Evolutionary conservation across 2,888 invertebrate species (phyloP).

Genomic region (Stenolophus ochropezus): DNA sequence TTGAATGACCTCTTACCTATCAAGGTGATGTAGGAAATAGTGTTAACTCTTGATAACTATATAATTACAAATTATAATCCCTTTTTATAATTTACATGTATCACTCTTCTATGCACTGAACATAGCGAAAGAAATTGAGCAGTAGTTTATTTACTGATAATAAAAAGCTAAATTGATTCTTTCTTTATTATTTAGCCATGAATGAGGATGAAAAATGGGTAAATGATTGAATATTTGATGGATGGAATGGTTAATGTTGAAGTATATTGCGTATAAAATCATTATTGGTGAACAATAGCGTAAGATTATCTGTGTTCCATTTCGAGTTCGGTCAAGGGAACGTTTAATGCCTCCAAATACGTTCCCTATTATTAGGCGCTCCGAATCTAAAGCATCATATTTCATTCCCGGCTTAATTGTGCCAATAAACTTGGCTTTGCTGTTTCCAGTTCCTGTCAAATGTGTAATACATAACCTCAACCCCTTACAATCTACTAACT

Average conservation of each 20-base stretch:
- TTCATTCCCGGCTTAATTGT: constrained; percentile 23
- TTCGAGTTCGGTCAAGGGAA: constrained; percentile 3
- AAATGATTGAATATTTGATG: not conserved
- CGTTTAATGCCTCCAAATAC: not conserved
- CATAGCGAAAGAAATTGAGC: too few species aligned
- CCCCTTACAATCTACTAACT: not conserved
- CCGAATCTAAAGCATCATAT: constrained; percentile 22
- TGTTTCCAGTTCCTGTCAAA: not conserved
- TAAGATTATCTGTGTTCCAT: not conserved
- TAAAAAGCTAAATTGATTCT: too few species aligned
- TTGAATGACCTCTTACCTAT: too few species aligned
- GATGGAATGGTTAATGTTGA: not conserved
- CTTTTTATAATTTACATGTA: too few species aligned
- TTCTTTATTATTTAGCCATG: too few species aligned
- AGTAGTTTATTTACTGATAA: too few species aligned
- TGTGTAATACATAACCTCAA: not conserved
- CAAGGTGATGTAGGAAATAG: too few species aligned
- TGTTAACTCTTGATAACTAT: too few species aligned
- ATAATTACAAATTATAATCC: too few species aligned
- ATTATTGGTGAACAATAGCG: not conserved
- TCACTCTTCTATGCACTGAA: too few species aligned
- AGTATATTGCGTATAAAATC: not conserved
- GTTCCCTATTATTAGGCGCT: not conserved
- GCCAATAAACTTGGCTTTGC: not conserved
- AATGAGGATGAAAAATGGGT: not conserved